Evolutionary conservation across 2,888 invertebrate genomes (phyloP).

Genomic region (Pteria penguin): DNA sequence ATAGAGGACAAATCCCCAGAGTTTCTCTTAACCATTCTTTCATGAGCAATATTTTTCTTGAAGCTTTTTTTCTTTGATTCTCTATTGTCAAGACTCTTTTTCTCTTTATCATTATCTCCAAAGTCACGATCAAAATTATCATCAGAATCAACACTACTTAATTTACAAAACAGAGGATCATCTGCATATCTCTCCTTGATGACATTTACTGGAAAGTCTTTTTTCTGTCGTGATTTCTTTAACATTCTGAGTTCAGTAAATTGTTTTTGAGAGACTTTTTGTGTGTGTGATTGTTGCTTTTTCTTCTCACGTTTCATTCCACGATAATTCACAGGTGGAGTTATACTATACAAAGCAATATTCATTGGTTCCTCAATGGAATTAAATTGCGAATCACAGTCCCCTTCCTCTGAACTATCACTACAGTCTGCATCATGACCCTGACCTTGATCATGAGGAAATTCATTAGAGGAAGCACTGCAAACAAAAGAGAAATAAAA

Average conservation of each 20-base stretch:
- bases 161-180: conserved; percentile 62
- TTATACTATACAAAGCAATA: conserved; percentile 54
- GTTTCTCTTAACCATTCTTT: conserved; percentile 61
- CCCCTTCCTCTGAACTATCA: conserved; percentile 51
- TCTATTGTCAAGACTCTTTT: conserved; percentile 59
- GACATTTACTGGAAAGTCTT: conserved; percentile 50
- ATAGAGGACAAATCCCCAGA: conserved; percentile 57
- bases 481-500: background rate
- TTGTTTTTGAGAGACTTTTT: conserved; percentile 51
- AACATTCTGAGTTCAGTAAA: conserved; percentile 43
- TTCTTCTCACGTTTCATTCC: conserved; percentile 60
- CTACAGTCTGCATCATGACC: conserved; percentile 56
- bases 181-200: conserved; percentile 68
- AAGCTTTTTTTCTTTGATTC: conserved; percentile 63
- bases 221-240: conserved; percentile 47
- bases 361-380: conserved; percentile 50
- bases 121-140: conserved; percentile 65
- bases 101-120: conserved; percentile 61
- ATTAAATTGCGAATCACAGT: conserved; percentile 48
- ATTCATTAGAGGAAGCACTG: conserved; percentile 7
- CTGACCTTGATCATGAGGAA: conserved; percentile 1
- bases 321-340: conserved; percentile 63
- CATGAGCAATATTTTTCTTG: conserved; percentile 60
- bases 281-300: conserved; percentile 42
- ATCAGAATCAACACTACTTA: conserved; percentile 71